These are phyloP conservation scores for Stichopus chloronotus DNA, from an alignment of 35 echinoderm and acorn worm species.

Conservation along the genomic window DNA sequence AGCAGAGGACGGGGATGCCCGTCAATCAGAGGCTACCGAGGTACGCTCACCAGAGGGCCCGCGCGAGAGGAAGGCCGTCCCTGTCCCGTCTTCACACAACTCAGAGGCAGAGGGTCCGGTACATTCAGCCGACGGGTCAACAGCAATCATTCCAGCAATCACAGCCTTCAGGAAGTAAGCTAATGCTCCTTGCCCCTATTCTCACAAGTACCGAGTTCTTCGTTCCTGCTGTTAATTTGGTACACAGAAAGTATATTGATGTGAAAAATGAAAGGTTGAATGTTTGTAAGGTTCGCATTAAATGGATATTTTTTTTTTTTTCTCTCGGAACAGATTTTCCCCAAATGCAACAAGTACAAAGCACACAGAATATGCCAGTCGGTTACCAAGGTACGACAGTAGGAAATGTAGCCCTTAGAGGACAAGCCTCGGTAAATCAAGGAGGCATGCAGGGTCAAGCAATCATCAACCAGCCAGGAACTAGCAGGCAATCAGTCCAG, in stretches of 20 bases:
- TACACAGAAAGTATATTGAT: too few species aligned
- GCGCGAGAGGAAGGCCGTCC: slow-evolving; percentile 21
- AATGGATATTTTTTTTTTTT: not conserved
- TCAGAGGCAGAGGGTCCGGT: slow-evolving; percentile 31
- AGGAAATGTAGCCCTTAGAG: not conserved
- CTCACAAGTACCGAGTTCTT: too few species aligned
- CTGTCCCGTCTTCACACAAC: not conserved
- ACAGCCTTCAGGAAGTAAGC: slow-evolving; percentile 13
- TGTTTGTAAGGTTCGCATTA: not conserved
- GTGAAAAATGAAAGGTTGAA: too few species aligned
- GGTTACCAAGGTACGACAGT: slow-evolving; percentile 41
- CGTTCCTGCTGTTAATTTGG: too few species aligned
- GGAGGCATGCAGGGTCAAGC: slow-evolving; percentile 18
- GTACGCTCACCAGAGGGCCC: not conserved
- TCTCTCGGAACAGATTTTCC: not conserved
- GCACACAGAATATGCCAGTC: not conserved
- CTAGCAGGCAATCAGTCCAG: not conserved
- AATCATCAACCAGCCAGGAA: slow-evolving; percentile 36
- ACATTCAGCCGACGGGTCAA: not conserved
- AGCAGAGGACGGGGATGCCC: not conserved
- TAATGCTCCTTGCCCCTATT: too few species aligned
- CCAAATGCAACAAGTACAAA: slow-evolving; percentile 47
- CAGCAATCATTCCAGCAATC: slow-evolving; percentile 28
- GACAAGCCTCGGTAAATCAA: not conserved
- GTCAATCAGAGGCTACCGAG: slow-evolving; percentile 19